These are phyloP conservation scores for Pogonomyrmex barbatus DNA, from an alignment of 1,140 invertebrate genomes.

Conservation along the genomic window DNA sequence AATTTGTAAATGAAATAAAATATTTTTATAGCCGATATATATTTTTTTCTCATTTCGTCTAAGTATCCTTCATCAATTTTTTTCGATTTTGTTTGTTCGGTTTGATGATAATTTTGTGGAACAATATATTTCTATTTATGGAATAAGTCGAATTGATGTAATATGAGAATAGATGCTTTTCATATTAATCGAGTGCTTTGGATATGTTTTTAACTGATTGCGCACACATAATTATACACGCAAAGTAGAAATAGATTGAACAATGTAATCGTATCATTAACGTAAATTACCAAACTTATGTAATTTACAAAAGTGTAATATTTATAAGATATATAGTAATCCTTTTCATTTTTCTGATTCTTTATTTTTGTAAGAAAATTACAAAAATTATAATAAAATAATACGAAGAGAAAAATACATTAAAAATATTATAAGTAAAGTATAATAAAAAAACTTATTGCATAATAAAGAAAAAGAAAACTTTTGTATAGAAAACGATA, in stretches of 20 bases:
- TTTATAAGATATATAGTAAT: background rate
- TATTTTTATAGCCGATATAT: background rate
- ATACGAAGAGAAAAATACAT: background rate
- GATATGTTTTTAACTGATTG: slow-evolving; percentile 26
- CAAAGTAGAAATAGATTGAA: slow-evolving; percentile 18
- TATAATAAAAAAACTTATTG: background rate
- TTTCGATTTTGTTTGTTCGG: background rate
- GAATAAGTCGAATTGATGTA: background rate
- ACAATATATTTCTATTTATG: slow-evolving; percentile 22
- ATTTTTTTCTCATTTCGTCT: background rate
- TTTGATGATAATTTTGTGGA: background rate
- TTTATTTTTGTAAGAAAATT: background rate
- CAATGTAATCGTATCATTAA: background rate
- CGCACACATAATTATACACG: background rate
- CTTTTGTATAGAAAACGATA: background rate
- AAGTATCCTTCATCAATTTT: background rate
- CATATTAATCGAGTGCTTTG: slow-evolving; percentile 21
- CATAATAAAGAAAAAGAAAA: background rate
- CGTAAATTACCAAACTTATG: background rate
- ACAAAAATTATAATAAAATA: background rate
- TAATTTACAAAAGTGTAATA: background rate
- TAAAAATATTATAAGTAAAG: slow-evolving; percentile 1
- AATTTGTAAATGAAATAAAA: background rate
- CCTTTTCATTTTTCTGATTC: background rate
- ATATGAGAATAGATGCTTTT: background rate